These are phyloP conservation scores for Drosophila ezoana DNA, from an alignment of 2,888 invertebrate species.

Conservation along the genomic window DNA sequence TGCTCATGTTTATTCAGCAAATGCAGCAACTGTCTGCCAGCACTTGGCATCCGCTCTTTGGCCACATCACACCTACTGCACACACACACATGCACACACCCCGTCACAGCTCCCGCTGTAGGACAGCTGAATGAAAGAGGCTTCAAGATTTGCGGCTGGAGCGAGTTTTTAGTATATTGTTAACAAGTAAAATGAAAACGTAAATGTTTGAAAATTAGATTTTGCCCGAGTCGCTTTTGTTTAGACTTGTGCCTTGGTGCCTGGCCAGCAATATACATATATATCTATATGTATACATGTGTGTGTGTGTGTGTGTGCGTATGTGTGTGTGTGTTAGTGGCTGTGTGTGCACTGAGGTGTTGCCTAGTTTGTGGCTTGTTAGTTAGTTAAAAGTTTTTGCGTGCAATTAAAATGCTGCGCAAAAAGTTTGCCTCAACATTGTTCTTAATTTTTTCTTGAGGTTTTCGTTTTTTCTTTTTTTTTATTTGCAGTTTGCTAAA, in stretches of 20 bases:
- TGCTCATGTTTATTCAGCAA: constrained; percentile 70
- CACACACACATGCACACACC: neutral
- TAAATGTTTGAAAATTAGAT: constrained; percentile 81
- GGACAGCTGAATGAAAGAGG: constrained; percentile 20
- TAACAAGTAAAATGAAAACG: constrained; percentile 79
- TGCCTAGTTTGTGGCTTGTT: constrained; percentile 79
- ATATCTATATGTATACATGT: neutral
- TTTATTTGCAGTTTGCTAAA: constrained; percentile 69
- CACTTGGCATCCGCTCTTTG: constrained; percentile 17
- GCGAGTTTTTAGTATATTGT: constrained; percentile 63
- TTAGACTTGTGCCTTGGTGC: constrained; percentile 40
- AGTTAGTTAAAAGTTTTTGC: constrained; percentile 80
- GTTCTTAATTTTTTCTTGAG: constrained; percentile 73
- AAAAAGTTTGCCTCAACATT: constrained; percentile 74
- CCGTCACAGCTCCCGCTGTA: no score
- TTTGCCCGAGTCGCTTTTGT: constrained; percentile 72
- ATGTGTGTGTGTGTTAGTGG: constrained; percentile 21
- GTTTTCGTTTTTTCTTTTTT: neutral
- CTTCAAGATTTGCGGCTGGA: constrained; percentile 50
- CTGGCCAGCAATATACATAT: constrained; percentile 10
- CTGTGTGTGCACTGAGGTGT: constrained; percentile 72
- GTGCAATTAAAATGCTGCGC: constrained; percentile 80
- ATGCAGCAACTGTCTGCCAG: constrained; percentile 21
- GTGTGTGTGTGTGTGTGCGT: constrained; percentile 19
- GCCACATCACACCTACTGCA: constrained; percentile 8